Evolutionary conservation across 2,888 invertebrate genomes (phyloP), one percentile per base, ranked within the genome.

Genomic region (Tetrapedia diversipes): DNA sequence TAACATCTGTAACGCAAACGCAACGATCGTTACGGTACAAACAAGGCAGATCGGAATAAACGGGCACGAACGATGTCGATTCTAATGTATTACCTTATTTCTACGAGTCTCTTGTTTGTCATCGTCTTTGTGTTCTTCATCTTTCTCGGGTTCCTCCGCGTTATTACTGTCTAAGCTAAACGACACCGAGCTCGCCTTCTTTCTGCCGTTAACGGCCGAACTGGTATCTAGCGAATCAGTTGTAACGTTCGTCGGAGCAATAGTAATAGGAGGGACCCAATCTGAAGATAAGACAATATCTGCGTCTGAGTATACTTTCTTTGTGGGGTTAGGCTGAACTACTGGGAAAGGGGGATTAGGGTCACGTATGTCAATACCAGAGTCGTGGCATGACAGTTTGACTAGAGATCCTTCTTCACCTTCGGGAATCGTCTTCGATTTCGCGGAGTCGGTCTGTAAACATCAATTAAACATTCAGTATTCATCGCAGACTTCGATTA

Each of bases 311-410:
- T 96, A 97, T 83, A 96, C 95, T 93, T 95, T 95, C 91, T 95
- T 95, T 24, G 94, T 90, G 74, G 93, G 94, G 87, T 94, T 94
- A 45, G 95, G 94, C 78, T 94, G 94, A 81, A 95, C 94, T 88
- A 94, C 93, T 86, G 95, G 93, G 89, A 95, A 89, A 66, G 91
- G 92, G 83, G 91, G 90, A 85, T 91, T 92, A 57, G 95, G 95
- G 90, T 97, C 97, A 87, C 96, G 94, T 87, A 97, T 97, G 92
- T 97, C 97, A 89, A 97, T 97, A 86, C 97, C 97, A 14, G 97
- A 97, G 93, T 97, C 97, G 92, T 97, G 97, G 93, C 96, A 97
- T 87, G 96, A 96, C 86, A 96, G 95, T 92, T 97, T 97, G 87
- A 95, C 95, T 89, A 96, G 94, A 90, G 95, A 94, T 84, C 93